These are phyloP conservation scores for Motacilla tschutschensis DNA, from an alignment of 2,113 vertebrate species.

Conservation along the genomic window DNA sequence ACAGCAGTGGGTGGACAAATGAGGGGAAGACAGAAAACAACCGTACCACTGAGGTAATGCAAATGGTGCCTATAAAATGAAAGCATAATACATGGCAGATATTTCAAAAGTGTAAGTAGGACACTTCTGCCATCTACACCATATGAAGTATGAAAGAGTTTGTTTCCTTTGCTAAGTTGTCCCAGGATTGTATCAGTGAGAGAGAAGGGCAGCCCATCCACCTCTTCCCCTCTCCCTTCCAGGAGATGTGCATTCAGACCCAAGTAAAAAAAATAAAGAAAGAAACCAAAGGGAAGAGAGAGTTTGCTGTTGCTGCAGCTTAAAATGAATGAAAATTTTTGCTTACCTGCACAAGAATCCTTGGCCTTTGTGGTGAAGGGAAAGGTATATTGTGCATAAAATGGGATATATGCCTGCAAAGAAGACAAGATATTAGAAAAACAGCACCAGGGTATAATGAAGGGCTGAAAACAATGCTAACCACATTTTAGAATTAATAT, in stretches of 20 bases:
- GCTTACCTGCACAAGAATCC: slow-evolving; percentile 94
- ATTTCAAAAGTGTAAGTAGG: not conserved
- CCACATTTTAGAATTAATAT: not conserved
- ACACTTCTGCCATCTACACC: not conserved
- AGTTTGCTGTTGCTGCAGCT: not conserved
- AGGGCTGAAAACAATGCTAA: not conserved
- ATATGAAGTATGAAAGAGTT: not conserved
- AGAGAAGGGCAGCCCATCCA: not conserved
- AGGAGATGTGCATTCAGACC: not conserved
- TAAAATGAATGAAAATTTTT: not conserved
- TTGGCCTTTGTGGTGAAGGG: slow-evolving; percentile 94
- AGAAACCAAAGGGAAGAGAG: not conserved
- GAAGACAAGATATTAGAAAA: not conserved
- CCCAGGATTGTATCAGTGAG: not conserved
- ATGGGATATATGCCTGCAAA: slow-evolving; percentile 91
- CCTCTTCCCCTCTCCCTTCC: not conserved
- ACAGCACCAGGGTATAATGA: not conserved
- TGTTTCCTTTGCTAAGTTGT: not conserved
- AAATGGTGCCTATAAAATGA: not conserved
- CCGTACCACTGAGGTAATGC: not conserved
- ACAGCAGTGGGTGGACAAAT: not conserved
- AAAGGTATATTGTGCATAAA: slow-evolving; percentile 98
- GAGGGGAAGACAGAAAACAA: not conserved
- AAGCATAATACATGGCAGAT: not conserved
- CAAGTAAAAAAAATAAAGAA: not conserved